Evolutionary conservation across 2,888 invertebrate genomes (phyloP), one percentile per base, ranked within the genome.

Genomic region (Gnatocerus cornutus): DNA sequence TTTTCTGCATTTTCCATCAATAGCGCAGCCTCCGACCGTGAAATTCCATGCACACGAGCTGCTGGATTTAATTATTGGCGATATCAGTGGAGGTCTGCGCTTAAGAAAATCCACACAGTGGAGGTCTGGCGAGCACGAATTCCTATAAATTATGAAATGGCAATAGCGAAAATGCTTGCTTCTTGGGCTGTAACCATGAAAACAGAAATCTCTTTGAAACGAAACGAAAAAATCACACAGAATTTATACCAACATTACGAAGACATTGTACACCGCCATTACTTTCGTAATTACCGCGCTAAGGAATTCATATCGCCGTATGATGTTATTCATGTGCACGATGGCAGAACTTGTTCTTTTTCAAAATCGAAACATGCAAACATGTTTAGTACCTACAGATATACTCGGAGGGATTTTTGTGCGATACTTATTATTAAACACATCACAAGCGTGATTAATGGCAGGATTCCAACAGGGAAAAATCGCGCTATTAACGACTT

Each of bases 311-410:
- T 37, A 59, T 59, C 59, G 59, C 59, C 7, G 59, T 46, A 39
- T 61, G 59, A 59, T 59, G 59, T 59, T 59, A 59, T 59, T 56
- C 56, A 56, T 56, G 56, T 56, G 56, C 56, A 56, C 14, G 56
- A 41, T 37, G 14, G 43, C 8, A 58, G 58, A 33, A 30, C 30
- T 59, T 46, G 43, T 59, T 12, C 39, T 61, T 61, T 61, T 61
- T 61, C 13, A 6, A 37, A 37, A 48, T 39, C 33, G 30, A 61
- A 61, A 61, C 61, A 61, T 61, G 61, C 61, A 61, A 48, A 50
- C 61, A 61, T 61, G 61, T 21, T 61, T 39, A 41, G 45, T 33
- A 9, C 14, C n/a, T 10, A 39, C 61, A 61, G 61, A 61, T 33
- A 61, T 13, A 61, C 33, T 61, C 27, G 50, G 46, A 33, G 29